Evolutionary conservation across 2,113 vertebrate genomes (phyloP).

Genomic region (Petromus typicus): DNA sequence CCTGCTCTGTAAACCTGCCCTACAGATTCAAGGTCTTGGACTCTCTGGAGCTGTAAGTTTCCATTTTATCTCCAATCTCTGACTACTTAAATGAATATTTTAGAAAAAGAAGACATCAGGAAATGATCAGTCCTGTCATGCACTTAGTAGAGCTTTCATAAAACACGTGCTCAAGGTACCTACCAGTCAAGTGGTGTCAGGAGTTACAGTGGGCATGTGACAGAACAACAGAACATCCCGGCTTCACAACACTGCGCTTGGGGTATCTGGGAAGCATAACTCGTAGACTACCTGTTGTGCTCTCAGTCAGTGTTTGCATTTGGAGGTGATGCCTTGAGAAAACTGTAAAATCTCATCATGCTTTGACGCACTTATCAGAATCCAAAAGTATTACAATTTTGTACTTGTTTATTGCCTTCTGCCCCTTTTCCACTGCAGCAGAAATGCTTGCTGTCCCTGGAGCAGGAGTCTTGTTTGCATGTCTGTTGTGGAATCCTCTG

Average conservation of each 20-base stretch:
- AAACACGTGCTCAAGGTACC: too few relatives aligned
- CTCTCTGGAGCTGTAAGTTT: not conserved
- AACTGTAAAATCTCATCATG: not conserved
- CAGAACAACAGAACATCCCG: rapidly evolving
- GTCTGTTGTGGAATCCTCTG: not conserved
- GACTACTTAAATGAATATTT: not conserved
- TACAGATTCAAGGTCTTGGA: not conserved
- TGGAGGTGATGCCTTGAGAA: not conserved
- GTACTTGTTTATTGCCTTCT: not conserved
- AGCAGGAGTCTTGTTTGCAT: not conserved
- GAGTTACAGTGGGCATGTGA: rapidly evolving
- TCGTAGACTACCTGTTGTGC: too few relatives aligned
- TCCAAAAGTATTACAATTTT: not conserved
- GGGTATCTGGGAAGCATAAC: not conserved
- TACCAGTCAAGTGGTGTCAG: not conserved
- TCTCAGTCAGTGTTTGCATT: rapidly evolving
- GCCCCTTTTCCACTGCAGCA: not conserved
- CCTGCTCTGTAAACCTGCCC: too few relatives aligned
- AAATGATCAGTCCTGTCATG: not conserved
- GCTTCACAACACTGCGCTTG: not conserved
- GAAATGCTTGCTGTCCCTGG: not conserved
- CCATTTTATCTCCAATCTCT: not conserved
- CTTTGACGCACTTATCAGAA: not conserved
- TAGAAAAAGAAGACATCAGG: not conserved
- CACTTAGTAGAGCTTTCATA: not conserved